Evolutionary conservation across 2,797 vertebrate species (phyloP), one percentile per base, ranked within the genome.

Genomic region (Enteromius mattozi): DNA sequence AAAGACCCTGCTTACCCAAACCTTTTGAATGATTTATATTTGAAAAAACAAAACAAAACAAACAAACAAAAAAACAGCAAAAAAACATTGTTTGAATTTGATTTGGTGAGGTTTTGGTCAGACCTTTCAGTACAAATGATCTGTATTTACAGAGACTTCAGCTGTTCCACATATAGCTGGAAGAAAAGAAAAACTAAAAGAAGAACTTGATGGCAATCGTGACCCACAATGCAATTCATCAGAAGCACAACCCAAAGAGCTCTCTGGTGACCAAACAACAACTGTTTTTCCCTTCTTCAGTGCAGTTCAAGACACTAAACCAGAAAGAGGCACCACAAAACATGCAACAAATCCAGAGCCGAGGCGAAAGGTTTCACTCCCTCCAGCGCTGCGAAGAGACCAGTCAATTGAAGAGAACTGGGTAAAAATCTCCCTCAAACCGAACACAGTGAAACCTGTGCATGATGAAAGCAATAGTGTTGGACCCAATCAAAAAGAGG

Each of bases 351-450:
- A 82, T 49, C 27, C 33, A 24, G 87, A 89, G 17, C 76, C 33
- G 6, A 70, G 33, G 45, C 70, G 30, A 37, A 83, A 61, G 3
- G 24, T 85, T 69, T 78, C 83, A 17, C 69, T 87, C 4, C 82
- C 88, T 40, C 81, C 82, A 4, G 86, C 85, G 0, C 37, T 86
- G 13, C 81, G 33, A 4, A 85, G 81, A 85, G 82, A 81, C 27
- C 21, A 66, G 42, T 86, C 85, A 2, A 72, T 84, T 78, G 87
- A 89, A 72, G 86, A 87, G 27, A 88, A 83, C 81, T 83, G 77
- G 47, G 79, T 88, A 42, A 86, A 84, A 71, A 83, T 83, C 56
- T 76, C 77, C 21, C 66, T 83, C 2, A 82, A 87, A 35, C 30
- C 82, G 0, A 84, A 81, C 42, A 16, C 19, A 17, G 12, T 42